Percentiles rank a stretch among this genome's conserved stretches.
Conservation (phyloP, 2,797 vertebrate genomes). For the Paratrypauchen microcephalus region DNA sequence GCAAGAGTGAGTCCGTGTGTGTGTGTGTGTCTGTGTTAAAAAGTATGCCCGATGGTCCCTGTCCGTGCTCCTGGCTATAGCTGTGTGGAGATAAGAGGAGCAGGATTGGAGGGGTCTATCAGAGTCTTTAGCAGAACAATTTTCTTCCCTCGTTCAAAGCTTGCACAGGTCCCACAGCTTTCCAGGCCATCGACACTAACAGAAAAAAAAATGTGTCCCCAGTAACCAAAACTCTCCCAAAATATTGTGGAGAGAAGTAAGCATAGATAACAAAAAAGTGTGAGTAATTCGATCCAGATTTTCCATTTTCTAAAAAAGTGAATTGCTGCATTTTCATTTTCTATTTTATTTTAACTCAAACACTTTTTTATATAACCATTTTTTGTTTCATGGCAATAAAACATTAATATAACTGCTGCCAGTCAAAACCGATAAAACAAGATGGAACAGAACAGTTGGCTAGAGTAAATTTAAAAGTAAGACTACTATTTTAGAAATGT, state of each 20-base stretch:
- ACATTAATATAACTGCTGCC: no score
- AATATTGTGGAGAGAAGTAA: neutral
- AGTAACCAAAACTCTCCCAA: neutral
- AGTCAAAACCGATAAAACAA: no score
- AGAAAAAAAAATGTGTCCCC: slow-evolving; percentile 1
- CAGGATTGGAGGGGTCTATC: slow-evolving; percentile 18
- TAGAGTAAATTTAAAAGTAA: neutral
- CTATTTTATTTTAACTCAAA: no score
- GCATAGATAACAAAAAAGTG: neutral
- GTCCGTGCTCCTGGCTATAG: slow-evolving; percentile 34
- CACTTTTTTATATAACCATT: no score
- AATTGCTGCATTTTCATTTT: neutral
- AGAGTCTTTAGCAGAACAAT: slow-evolving; percentile 42
- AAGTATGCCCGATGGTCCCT: slow-evolving; percentile 12
- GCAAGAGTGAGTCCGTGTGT: slow-evolving; percentile 1
- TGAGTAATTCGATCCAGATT: neutral
- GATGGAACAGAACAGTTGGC: neutral
- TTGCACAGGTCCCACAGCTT: slow-evolving; percentile 4
- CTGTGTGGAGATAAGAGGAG: slow-evolving; percentile 50
- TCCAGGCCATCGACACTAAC: slow-evolving; percentile 1
- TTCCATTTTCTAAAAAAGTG: neutral
- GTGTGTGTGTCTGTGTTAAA: slow-evolving; percentile 5
- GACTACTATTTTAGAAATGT: neutral
- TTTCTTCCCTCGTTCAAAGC: slow-evolving; percentile 21
- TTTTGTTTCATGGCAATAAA: no score